phyloP scores from a whole-genome alignment of 2,113 vertebrate species.

The Oxyruncus cristatus region DNA sequence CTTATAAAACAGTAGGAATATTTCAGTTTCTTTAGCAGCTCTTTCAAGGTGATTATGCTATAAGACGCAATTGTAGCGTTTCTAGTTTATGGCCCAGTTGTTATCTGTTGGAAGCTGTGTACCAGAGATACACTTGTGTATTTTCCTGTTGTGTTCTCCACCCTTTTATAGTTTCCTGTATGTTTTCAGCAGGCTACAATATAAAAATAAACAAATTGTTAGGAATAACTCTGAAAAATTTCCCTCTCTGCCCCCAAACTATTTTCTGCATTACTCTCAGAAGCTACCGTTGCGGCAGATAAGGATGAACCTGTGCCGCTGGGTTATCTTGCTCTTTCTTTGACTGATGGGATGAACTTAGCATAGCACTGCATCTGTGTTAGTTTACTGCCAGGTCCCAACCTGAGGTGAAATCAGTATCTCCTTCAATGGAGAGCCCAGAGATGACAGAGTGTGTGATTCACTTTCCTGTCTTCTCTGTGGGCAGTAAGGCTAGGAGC shows the following conservation, averaged over 20 bases:
- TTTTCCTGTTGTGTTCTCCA: background rate
- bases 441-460: background rate
- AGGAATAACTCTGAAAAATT: background rate
- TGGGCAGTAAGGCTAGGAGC: background rate
- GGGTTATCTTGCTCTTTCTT: background rate
- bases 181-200: background rate
- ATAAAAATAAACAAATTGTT: background rate
- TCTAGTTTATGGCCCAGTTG: background rate
- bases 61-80: background rate
- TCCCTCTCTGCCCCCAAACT: background rate
- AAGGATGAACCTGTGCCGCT: background rate
- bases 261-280: background rate
- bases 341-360: background rate
- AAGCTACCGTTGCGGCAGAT: background rate
- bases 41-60: background rate
- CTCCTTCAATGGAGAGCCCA: background rate
- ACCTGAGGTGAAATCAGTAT: background rate
- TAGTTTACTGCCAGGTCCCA: background rate
- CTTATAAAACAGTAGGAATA: background rate
- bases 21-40: background rate
- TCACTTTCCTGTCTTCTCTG: background rate
- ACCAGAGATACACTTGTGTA: background rate
- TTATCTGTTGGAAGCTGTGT: background rate
- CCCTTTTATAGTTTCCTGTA: background rate
- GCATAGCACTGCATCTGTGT: background rate